These are phyloP conservation scores for Agriopis aurantiaria DNA, from an alignment of 2,888 invertebrate genomes.

Conservation along the genomic window DNA sequence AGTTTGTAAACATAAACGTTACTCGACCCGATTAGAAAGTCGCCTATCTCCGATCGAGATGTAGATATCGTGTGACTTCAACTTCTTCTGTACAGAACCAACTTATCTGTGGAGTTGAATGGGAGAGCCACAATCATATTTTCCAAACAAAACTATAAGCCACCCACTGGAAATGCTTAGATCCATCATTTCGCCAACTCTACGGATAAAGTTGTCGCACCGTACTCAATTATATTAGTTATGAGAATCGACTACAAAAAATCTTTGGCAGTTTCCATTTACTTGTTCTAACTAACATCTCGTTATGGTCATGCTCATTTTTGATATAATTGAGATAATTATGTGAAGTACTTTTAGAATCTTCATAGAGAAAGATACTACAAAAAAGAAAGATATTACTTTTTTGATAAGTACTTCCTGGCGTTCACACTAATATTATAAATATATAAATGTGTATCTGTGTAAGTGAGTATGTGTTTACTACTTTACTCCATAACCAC, in stretches of 20 bases:
- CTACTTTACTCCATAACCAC: too few species aligned
- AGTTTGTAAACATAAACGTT: constrained; percentile 77
- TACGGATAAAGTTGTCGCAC: background rate
- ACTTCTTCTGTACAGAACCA: constrained; percentile 51
- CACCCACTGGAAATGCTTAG: background rate
- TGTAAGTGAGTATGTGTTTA: background rate
- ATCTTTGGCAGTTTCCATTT: constrained; percentile 41
- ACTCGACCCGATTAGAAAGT: constrained; percentile 79
- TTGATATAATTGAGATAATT: constrained; percentile 33
- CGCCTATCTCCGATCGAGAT: constrained; percentile 75
- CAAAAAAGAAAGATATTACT: too few species aligned
- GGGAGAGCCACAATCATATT: background rate
- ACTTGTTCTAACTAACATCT: constrained; percentile 30
- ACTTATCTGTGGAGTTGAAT: background rate
- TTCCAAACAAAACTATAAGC: background rate
- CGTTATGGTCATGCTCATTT: constrained; percentile 36
- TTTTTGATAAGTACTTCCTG: background rate
- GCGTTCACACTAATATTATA: background rate
- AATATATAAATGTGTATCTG: background rate
- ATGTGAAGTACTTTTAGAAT: constrained; percentile 18
- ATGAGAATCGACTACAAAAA: constrained; percentile 40
- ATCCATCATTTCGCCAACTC: background rate
- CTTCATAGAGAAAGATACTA: background rate
- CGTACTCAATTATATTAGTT: constrained; percentile 58
- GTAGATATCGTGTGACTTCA: constrained; percentile 70